Base-by-base conservation (phyloP, 2,797 vertebrate species). In the Meriones psammophilus region DNA sequence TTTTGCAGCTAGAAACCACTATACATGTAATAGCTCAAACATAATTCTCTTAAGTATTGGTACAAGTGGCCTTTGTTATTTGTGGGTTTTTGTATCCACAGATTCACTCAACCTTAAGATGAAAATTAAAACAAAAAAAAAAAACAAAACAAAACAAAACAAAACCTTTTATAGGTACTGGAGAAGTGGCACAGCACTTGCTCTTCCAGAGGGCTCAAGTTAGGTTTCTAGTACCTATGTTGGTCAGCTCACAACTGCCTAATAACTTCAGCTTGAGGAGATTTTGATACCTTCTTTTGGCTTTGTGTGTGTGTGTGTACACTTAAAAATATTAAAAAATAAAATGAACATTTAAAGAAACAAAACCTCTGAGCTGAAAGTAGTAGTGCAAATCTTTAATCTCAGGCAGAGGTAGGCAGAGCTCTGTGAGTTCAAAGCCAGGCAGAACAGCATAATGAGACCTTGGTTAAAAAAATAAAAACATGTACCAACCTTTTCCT, bases 1-100 rank as follows among this genome's bases (percentile, higher is more conserved):
- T 83, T 91, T 95, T 79, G 64, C 2, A 69, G 28, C 56, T 95
- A 60, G 60, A 91, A 10, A 15, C 58, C 9, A 62, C 73, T 76
- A 71, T 39, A 20, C 10, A 81, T 39, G 39, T 84, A 76, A 77
- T 85, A 85, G 60, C 69, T 81, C 62, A 84, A 92, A 93, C 33
- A 71, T 79, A 68, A 68, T 33, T 85, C 28, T 85, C 83, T 92
- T 92, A 92, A 87, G 71, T 95, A 92, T 71, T n/a, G 81, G 42
- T 89, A 73, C 12, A 81, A 6, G 13, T 79, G 28, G 10, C 20
- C 28, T 30, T 81, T 81, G n/a, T 5, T 84, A 84, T 84, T 12
- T 84, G 22, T 66, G 71, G 26, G 22, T 79, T 87, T 30, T 71
- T 56, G 14, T 68, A 88, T 62, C 30, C 36, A 88, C 50, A 87